A percentile compares a stretch with the other conserved stretches of the same genome.
These are phyloP conservation scores for Hyposmocoma kahamanoa DNA, from an alignment of 1,140 invertebrate species.

Conservation along the genomic window DNA sequence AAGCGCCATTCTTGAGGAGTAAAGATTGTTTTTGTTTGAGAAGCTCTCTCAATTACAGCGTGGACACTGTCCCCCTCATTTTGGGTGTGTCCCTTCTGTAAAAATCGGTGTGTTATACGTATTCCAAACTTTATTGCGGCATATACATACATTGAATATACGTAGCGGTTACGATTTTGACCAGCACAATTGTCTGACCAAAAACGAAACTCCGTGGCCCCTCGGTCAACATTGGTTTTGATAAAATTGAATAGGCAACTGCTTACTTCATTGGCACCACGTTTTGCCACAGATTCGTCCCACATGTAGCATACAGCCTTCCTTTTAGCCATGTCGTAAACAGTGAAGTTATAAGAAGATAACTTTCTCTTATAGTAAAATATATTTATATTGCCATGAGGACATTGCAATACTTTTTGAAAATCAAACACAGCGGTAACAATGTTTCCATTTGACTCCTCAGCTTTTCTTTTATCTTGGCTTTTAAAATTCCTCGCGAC, in stretches of 20 bases:
- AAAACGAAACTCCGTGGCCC: conserved; percentile 9
- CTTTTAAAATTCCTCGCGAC: conserved; percentile 8
- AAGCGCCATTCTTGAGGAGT: too few relatives aligned
- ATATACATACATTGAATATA: conserved; percentile 29
- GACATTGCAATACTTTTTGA: conserved; percentile 29
- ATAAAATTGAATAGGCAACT: conserved; percentile 17
- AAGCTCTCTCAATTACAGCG: too few relatives aligned
- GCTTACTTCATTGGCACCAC: conserved; percentile 31
- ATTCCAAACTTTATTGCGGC: conserved; percentile 19
- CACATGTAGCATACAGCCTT: conserved; percentile 32
- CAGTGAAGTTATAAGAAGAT: too few relatives aligned
- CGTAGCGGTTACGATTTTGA: conserved; percentile 13
- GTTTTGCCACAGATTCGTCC: conserved; percentile 24
- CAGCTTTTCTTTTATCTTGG: conserved; percentile 17
- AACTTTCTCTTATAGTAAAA: too few relatives aligned
- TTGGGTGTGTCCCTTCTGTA: too few relatives aligned
- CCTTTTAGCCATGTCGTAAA: too few relatives aligned
- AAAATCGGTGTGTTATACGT: too few relatives aligned
- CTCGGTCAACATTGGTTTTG: conserved; percentile 1
- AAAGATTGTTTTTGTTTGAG: too few relatives aligned
- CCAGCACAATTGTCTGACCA: too few relatives aligned
- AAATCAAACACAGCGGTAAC: conserved; percentile 33
- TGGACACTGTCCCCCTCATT: too few relatives aligned
- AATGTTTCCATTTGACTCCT: conserved; percentile 13
- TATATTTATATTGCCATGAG: conserved; percentile 27